Conservation (phyloP, 2,113 vertebrate species). For the Bombycilla garrulus region DNA sequence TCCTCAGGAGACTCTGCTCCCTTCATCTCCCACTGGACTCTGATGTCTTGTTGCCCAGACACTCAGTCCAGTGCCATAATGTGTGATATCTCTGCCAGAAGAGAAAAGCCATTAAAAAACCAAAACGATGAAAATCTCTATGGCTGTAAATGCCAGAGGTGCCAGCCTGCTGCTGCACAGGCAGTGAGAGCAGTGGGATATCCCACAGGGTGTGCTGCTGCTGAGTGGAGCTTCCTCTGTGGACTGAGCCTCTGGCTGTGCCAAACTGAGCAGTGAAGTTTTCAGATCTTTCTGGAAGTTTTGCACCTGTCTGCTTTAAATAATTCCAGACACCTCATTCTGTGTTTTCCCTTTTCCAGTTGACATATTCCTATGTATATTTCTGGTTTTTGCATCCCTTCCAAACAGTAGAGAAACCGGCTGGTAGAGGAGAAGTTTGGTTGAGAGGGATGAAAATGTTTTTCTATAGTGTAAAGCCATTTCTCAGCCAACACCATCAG, state of each 20-base stretch:
- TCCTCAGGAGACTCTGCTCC: background rate
- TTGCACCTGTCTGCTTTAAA: background rate
- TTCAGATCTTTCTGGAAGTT: background rate
- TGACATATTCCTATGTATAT: background rate
- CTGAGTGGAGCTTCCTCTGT: background rate
- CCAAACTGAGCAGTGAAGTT: background rate
- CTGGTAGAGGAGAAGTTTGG: background rate
- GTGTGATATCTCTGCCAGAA: background rate
- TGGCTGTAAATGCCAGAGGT: background rate
- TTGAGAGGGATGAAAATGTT: background rate
- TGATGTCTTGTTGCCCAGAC: background rate
- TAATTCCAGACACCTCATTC: background rate
- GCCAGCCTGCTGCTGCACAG: background rate
- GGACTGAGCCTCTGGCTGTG: background rate
- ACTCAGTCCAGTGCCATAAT: background rate
- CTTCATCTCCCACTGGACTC: background rate
- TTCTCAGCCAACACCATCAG: background rate
- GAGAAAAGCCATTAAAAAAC: background rate
- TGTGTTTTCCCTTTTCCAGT: background rate
- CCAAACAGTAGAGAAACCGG: background rate
- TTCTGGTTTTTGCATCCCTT: background rate
- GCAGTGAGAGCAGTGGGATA: background rate
- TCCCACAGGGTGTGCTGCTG: background rate
- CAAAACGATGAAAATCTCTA: background rate
- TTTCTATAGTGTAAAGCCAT: background rate